Evolutionary conservation across 2,797 vertebrate species (phyloP), one percentile per base, ranked within the genome.

Genomic region (Taenioides sp.): DNA sequence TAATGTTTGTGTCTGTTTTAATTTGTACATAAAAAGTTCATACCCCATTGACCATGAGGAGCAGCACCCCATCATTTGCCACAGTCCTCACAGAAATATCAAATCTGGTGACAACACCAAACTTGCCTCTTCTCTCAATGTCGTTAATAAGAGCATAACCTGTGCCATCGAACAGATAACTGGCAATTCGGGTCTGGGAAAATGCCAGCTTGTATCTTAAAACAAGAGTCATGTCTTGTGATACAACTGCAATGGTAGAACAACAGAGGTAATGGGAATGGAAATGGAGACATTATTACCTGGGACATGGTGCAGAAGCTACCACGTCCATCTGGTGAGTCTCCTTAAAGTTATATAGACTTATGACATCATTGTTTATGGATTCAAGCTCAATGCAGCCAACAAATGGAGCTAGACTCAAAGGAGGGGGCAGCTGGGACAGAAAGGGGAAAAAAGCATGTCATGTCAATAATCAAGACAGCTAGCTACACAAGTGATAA

Each of bases 141-240:
- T 98, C 93, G 65, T 89, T 96, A 79, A 98, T 94, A 71, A 98
- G 89, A 0, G 96, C 97, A 2, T 95, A 99, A 70, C 98, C 97
- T 4, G 93, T 95, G 52, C 98, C 98, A 68, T 99, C 98, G 73
- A 99, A 99, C 89, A 96, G 94, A 81, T 97, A 99, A 86, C 96
- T 98, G 60, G 95, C 93, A 34, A 96, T 93, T 12, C 97, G 94
- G 60, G 96, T 98, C 91, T 97, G 96, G 54, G 97, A 97, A 90
- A 99, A 99, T 0, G 97, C 97, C 90, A 99, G 72, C 82, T 98
- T 98, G 86, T 99, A 95, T 86, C 98, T 99, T 67, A 17, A 17
- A 74, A 20, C 54, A 61, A 59, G 6, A 3, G n/a, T 52, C 22
- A 23, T 25, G 3, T 47, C 63, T 59, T 10, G 0, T 66, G 18